Evolutionary conservation across 2,113 vertebrate species (phyloP), one percentile per base, ranked within the genome.

Genomic region (Chaetura pelagica): DNA sequence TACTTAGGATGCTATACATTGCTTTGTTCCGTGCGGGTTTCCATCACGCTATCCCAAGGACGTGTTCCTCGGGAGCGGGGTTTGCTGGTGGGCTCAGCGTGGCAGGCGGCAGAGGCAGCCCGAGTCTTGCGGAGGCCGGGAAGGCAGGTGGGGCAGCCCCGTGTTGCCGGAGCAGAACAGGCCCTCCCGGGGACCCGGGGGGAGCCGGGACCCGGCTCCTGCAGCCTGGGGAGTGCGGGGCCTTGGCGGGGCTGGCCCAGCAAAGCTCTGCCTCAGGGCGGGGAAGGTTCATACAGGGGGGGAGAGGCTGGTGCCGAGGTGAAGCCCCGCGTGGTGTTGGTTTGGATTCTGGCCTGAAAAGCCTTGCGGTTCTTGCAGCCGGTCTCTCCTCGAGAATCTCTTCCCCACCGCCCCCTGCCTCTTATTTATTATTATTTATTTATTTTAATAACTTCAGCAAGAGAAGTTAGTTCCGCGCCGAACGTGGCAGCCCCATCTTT

Each of bases 1-100:
- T 73, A 7, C 26, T 73, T 18, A 15, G 19, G 32, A 17, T 2
- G 34, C 44, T 46, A 3, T 0, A 0, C 32, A 30, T 32, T 0
- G 0, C 18, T 42, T 15, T 24, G 26, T 12, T 78, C 35, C 7
- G 14, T 3, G 20, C 19, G 38, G 12, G 9, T 1, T 29, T 79
- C 84, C 81, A 24, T 54, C 49, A 38, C 3, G 8, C 58, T 6
- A 3, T 9, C n/a, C 8, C 20, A 4, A 6, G 11, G 35, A 22
- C 13, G 13, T 5, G 40, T 42, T 42, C 40, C 40, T 42, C 40
- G 14, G 40, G 40, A 42, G 40, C 40, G 9, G 13, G 40, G 40
- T 42, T 14, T 42, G 40, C 13, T 42, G 40, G 5, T 10, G 58
- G n/a, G 48, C n/a, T 12, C 62, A 29, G 55, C 35, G 3, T 1